A percentile compares a stretch with the other conserved stretches of the same genome.
These are phyloP conservation scores for Tokudaia tokunoshimensis DNA, from an alignment of 2,797 vertebrate genomes.

Conservation along the genomic window DNA sequence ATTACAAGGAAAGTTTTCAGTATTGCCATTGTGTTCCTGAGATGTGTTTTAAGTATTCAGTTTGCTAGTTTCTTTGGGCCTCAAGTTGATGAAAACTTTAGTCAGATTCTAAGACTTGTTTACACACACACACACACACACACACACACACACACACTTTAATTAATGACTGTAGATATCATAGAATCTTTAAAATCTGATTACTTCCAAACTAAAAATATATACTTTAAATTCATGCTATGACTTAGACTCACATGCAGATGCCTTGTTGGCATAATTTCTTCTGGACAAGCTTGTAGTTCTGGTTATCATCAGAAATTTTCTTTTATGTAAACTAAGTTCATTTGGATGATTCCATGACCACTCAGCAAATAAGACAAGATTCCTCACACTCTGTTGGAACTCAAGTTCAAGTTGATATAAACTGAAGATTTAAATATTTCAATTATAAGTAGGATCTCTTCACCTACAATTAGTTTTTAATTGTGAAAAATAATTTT, in stretches of 20 bases:
- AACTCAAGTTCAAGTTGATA: not conserved
- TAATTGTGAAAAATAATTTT: not conserved
- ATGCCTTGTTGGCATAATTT: constrained; percentile 4
- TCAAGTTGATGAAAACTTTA: not conserved
- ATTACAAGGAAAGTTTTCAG: not conserved
- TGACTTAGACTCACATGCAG: not conserved
- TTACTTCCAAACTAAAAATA: not conserved
- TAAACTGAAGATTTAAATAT: not conserved
- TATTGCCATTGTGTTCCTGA: not conserved
- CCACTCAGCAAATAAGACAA: not conserved
- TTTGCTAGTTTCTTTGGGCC: not conserved
- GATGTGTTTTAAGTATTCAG: not conserved
- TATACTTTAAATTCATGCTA: not conserved
- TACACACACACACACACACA: not conserved
- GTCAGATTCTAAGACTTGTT: not conserved
- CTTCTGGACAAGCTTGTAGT: not conserved
- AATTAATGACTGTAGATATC: not conserved
- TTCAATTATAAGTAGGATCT: not conserved
- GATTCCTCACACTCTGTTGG: not conserved
- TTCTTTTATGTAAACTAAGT: not conserved
- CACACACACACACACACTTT: not conserved
- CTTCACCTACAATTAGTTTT: not conserved
- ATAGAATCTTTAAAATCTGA: not conserved
- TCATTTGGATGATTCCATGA: constrained; percentile 5
- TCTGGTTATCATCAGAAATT: not conserved